These are phyloP conservation scores for Cervus canadensis DNA, from an alignment of 2,113 vertebrate genomes.

Conservation along the genomic window DNA sequence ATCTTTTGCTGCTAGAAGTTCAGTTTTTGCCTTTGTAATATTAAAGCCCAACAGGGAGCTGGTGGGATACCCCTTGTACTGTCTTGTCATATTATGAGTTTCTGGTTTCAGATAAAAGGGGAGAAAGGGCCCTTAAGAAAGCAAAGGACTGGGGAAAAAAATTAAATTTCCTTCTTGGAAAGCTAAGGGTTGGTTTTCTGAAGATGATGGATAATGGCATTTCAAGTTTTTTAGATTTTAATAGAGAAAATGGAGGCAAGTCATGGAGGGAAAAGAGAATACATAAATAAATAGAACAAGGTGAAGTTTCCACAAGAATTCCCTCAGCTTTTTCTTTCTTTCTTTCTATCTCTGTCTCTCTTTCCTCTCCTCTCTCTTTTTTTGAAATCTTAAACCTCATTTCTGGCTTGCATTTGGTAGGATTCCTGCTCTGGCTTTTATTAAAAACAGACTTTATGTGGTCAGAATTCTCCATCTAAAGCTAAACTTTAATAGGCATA, in stretches of 20 bases:
- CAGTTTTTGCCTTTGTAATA: slow-evolving; percentile 17
- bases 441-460: slow-evolving; percentile 80
- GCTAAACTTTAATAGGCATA: slow-evolving; percentile 58
- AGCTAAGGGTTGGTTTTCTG: slow-evolving; percentile 52
- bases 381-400: slow-evolving; percentile 78
- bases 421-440: slow-evolving; percentile 80
- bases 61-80: background rate
- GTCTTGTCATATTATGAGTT: slow-evolving; percentile 42
- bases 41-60: slow-evolving; percentile 31
- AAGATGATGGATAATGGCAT: slow-evolving; percentile 56
- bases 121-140: slow-evolving; percentile 60
- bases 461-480: slow-evolving; percentile 79
- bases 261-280: slow-evolving; percentile 12
- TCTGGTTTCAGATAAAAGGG: slow-evolving; percentile 55
- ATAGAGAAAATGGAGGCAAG: slow-evolving; percentile 65
- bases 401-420: slow-evolving; percentile 81
- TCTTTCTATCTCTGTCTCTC: background rate
- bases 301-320: slow-evolving; percentile 66
- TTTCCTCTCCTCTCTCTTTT: background rate
- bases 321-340: slow-evolving; percentile 32
- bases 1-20: background rate
- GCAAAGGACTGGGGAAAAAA: slow-evolving; percentile 47
- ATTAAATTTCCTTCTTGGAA: slow-evolving; percentile 58
- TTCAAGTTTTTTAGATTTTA: slow-evolving; percentile 14
- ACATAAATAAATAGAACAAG: slow-evolving; percentile 66